Base-by-base conservation (phyloP, 1,140 invertebrate species). In the Caenorhabditis tropicalis region DNA sequence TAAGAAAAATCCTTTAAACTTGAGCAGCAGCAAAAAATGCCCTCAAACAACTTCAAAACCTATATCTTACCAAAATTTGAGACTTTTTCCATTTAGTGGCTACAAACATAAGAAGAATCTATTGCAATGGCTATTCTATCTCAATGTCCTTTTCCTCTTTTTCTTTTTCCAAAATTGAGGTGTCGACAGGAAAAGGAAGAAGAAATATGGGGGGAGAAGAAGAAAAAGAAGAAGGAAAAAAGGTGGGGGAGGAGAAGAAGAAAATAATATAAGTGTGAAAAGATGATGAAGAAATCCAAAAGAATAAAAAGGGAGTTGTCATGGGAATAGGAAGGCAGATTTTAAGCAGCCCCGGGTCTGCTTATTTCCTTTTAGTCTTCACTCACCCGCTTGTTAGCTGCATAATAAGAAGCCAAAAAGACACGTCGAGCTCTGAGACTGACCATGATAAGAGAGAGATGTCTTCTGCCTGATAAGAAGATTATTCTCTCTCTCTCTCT, bases 311-410 rank as follows among this genome's bases (percentile, higher is more conserved):
- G 19, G 31, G 9, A 46, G 27, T 15, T 6, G 24, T 27, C 36
- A 79, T 31, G 21, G 3, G 31, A 48, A 10, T 12, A 79, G 7
- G 24, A 27, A 3, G 70, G 15, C 3, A 16, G 19, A 29, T 10
- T n/a, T 27, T 21, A 79, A 79, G 33, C 24, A 39, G n/a, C 31
- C 21, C 7, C 4, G 12, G 24, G 21, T 15, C n/a, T 36, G 70
- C 7, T 46, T 9, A 46, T 46, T 46, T 46, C 43, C 51, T 53
- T 53, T 5, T 24, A 2, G 2, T 51, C 16, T 31, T 24, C 10
- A 82, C 82, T 74, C 12, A 82, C 82, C 58, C 82, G 29, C 43
- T 60, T 46, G 24, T 82, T 82, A 19, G 82, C 82, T 19, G 60
- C 43, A 49, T 82, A 82, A 74, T 82, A 82, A 6, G 82, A 53